Conservation (phyloP, 2,113 vertebrate genomes). For the Sylvia atricapilla region DNA sequence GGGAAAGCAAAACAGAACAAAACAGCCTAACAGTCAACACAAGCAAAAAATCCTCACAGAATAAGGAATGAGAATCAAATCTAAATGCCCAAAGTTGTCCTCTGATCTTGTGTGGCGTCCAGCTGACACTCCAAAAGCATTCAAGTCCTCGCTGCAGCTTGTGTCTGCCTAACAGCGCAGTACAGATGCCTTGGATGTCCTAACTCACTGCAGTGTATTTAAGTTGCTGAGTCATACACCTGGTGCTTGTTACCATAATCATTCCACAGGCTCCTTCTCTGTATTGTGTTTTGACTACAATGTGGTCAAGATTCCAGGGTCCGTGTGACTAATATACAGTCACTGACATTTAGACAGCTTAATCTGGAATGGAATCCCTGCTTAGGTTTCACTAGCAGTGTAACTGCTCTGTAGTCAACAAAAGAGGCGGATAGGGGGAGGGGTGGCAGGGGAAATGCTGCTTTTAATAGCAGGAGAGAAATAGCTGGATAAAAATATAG, state of each 20-base stretch:
- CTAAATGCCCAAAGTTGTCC: background rate
- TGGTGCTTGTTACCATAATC: background rate
- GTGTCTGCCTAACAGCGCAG: background rate
- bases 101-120: background rate
- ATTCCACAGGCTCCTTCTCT: background rate
- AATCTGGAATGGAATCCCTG: background rate
- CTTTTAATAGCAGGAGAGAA: background rate
- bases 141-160: background rate
- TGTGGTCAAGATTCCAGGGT: background rate
- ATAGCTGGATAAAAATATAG: background rate
- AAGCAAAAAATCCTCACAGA: background rate
- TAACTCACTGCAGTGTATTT: background rate
- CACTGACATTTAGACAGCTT: background rate
- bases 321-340: background rate
- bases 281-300: background rate
- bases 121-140: background rate
- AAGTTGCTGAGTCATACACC: background rate
- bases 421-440: background rate
- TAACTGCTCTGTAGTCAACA: background rate
- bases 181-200: background rate
- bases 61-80: background rate
- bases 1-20: background rate
- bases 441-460: background rate
- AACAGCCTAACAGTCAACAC: background rate
- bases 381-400: background rate